These are phyloP conservation scores for Hololepta plana DNA, from an alignment of 2,888 invertebrate genomes.

Conservation along the genomic window DNA sequence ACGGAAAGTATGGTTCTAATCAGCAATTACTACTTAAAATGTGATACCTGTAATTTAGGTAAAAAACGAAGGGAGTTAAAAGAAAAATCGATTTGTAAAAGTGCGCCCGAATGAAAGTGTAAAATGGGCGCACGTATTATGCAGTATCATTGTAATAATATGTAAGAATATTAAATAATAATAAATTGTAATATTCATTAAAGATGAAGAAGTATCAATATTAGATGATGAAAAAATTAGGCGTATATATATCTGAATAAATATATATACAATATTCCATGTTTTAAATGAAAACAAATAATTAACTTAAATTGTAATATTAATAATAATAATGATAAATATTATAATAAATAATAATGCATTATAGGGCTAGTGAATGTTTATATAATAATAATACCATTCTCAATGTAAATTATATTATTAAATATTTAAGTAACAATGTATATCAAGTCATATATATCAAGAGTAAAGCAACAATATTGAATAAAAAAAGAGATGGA, in stretches of 20 bases:
- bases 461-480: constrained; percentile 12
- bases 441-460: constrained; percentile 22
- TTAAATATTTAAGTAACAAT: constrained; percentile 14
- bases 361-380: constrained; percentile 12
- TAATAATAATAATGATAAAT: no score
- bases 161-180: no score
- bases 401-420: constrained; percentile 23
- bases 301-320: no score
- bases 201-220: background rate
- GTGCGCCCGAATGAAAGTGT: no score
- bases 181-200: background rate
- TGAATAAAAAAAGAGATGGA: constrained; percentile 11
- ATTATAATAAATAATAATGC: no score
- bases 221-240: background rate
- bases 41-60: constrained; percentile 22
- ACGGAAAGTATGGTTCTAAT: no score
- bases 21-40: no score
- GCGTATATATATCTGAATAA: background rate
- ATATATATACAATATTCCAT: background rate
- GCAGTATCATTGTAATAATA: no score
- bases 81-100: no score
- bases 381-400: constrained; percentile 21
- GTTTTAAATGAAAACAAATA: no score
- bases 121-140: no score
- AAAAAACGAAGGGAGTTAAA: no score